A percentile compares a stretch with the other conserved stretches of the same genome.
Conservation (phyloP, 2,888 invertebrate genomes). For the Xanthorhoe designata region DNA sequence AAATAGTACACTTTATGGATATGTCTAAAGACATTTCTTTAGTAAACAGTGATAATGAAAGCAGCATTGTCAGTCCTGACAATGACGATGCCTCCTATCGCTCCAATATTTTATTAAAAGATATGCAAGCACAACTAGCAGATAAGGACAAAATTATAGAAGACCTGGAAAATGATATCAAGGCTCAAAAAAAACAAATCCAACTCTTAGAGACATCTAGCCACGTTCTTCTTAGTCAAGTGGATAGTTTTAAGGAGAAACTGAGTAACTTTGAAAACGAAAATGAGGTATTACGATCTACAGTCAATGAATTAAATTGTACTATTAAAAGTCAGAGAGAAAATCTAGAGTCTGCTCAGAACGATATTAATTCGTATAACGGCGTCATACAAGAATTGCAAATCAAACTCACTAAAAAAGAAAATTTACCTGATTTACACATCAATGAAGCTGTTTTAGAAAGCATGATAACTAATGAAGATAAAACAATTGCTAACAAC, state of each 20-base stretch:
- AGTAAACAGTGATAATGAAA: conserved; percentile 69
- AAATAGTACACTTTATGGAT: conserved; percentile 61
- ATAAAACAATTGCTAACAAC: conserved; percentile 69
- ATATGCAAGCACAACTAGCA: conserved; percentile 59
- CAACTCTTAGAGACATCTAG: conserved; percentile 60
- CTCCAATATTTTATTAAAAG: conserved; percentile 50
- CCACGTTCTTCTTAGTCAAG: conserved; percentile 55
- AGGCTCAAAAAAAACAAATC: conserved; percentile 60
- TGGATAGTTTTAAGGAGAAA: conserved; percentile 60
- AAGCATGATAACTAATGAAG: conserved; percentile 68
- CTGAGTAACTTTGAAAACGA: conserved; percentile 60
- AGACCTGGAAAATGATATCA: conserved; percentile 63
- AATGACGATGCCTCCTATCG: conserved; percentile 48
- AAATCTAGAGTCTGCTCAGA: conserved; percentile 55
- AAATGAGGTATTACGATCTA: conserved; percentile 61
- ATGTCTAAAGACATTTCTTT: conserved; percentile 69
- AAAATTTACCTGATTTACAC: conserved; percentile 47
- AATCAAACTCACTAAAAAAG: conserved; percentile 59
- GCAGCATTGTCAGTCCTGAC: conserved; percentile 53
- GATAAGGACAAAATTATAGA: conserved; percentile 58
- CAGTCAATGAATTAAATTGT: conserved; percentile 63
- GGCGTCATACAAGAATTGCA: conserved; percentile 67
- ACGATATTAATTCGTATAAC: conserved; percentile 67
- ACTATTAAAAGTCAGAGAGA: conserved; percentile 65
- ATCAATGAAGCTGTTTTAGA: conserved; percentile 61